Evolutionary conservation across 1,140 invertebrate genomes (phyloP), one percentile per base, ranked within the genome.

Genomic region (Penaeus chinensis): DNA sequence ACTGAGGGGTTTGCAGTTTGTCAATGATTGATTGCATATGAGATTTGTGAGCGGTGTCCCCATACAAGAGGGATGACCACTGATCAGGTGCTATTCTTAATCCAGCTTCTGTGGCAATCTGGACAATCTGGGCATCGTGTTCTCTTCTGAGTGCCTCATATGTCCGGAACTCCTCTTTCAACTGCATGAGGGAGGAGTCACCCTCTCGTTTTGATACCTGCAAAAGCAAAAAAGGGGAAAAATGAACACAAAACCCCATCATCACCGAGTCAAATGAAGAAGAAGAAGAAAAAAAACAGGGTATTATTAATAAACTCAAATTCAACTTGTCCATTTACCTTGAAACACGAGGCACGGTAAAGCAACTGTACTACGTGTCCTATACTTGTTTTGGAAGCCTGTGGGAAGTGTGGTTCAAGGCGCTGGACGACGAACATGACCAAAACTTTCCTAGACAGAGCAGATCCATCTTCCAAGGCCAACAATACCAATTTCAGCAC

Each of bases 391-490:
- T 91, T 91, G 78, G 90, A 91, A 61, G 91, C 91, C 80, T 99
- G 98, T 8, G 98, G 97, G 93, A 99, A 99, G 92, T 98, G 96
- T 63, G 96, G 95, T 92, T 98, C 96, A 84, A 99, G 93, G 91
- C 97, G 94, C 93, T 99, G 98, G 65, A 99, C 98, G 69, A 99
- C 98, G 94, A 99, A 99, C 96, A 99, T 97, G 66, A 99, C 98
- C 89, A 99, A 93, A 42, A 99, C 98, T 93, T 99, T 99, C 86
- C 99, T 94, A 0, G 98, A 99, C 87, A 99, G 93, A n/a, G 97
- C 96, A 8, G 97, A 98, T 10, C 98, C 98, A 93, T 99, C 98
- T 92, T 99, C 97, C 60, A 99, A 93, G 3, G 98, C 98, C 82
- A 99, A 92, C 11, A 99, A 93, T 24, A 99, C 98, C 78, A 99